Conservation (phyloP, 1,140 invertebrate species). For the Sesamia nonagrioides region DNA sequence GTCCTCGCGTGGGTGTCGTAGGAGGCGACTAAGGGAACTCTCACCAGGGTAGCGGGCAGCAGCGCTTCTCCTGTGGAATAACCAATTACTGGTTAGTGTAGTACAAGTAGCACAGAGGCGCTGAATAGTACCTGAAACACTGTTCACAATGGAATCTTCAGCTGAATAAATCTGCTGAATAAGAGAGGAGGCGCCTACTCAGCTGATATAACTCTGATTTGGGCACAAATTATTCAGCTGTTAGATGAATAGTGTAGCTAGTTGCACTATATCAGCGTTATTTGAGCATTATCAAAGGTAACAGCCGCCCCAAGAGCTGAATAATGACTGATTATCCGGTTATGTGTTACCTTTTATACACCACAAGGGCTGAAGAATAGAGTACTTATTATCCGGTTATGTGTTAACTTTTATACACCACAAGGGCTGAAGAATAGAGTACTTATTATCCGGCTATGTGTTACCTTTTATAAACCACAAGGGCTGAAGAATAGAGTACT, state of each 20-base stretch:
- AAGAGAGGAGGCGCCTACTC: not conserved
- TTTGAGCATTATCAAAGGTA: constrained; percentile 23
- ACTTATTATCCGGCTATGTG: constrained; percentile 7
- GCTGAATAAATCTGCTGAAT: constrained; percentile 10
- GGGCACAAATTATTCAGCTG: constrained; percentile 13
- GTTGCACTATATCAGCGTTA: constrained; percentile 14
- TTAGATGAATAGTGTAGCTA: not conserved
- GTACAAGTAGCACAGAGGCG: not conserved
- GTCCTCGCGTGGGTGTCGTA: too few relatives aligned
- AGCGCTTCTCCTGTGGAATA: too few relatives aligned
- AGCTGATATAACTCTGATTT: constrained; percentile 18
- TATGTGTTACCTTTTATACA: constrained; percentile 9
- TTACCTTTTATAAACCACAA: not conserved
- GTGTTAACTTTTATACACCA: constrained; percentile 4
- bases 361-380: not conserved
- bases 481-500: constrained; percentile 3
- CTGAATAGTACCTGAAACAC: constrained; percentile 13
- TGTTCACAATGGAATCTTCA: constrained; percentile 9
- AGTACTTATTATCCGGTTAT: constrained; percentile 3
- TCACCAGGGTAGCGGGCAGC: too few relatives aligned
- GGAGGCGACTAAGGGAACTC: too few relatives aligned
- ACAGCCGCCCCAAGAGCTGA: constrained; percentile 13
- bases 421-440: not conserved
- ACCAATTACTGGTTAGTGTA: too few relatives aligned
- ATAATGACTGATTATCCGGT: constrained; percentile 4